Evolutionary conservation across 1,140 invertebrate genomes (phyloP).

Genomic region (Hypsibius dujardini): DNA sequence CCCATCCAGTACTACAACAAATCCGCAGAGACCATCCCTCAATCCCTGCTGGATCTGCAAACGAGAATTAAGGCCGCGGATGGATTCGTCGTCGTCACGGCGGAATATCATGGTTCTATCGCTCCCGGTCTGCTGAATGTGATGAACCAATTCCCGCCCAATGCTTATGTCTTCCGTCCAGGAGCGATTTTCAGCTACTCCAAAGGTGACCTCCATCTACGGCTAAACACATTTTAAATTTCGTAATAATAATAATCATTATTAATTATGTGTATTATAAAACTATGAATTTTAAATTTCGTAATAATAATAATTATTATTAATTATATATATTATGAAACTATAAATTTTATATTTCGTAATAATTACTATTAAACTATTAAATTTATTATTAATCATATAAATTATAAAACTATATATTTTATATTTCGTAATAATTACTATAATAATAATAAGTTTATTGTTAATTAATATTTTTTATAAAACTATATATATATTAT

Average conservation of each 20-base stretch:
- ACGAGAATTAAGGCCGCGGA: constrained; percentile 32
- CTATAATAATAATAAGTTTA: not conserved
- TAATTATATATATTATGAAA: no score
- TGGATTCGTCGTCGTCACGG: constrained; percentile 34
- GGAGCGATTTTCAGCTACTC: constrained; percentile 36
- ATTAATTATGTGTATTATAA: no score
- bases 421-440: no score
- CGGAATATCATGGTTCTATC: constrained; percentile 36
- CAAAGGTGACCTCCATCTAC: constrained; percentile 28
- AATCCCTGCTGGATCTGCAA: constrained; percentile 31
- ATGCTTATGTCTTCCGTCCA: constrained; percentile 33
- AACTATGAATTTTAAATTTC: no score
- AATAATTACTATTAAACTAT: no score
- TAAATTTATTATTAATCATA: no score
- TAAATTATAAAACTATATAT: no score
- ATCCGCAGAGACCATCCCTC: constrained; percentile 24
- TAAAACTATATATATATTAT: constrained; percentile 13
- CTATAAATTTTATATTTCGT: no score
- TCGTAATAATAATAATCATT: no score
- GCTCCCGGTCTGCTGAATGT: constrained; percentile 36
- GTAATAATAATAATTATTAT: no score
- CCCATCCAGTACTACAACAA: constrained; percentile 9
- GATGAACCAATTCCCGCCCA: constrained; percentile 36
- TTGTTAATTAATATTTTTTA: not conserved
- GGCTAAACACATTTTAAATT: no score